Conservation (phyloP, 2,113 vertebrate genomes). For the Axis porcinus region DNA sequence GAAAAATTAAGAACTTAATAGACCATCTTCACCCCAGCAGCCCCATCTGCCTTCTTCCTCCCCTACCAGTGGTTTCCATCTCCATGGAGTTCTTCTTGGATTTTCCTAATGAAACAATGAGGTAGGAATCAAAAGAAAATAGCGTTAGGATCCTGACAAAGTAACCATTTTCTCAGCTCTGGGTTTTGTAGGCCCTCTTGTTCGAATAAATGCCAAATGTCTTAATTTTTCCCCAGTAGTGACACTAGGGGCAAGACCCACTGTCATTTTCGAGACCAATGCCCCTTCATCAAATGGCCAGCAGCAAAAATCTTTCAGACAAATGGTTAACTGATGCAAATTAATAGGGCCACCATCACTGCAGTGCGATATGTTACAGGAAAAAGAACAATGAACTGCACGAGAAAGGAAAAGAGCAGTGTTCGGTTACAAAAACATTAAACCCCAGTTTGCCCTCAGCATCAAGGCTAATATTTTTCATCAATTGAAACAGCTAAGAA, state of each 20-base stretch:
- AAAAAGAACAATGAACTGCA: slow-evolving; percentile 25
- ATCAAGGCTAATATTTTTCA: neutral
- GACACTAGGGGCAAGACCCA: slow-evolving; percentile 7
- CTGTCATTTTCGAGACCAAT: neutral
- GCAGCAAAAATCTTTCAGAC: slow-evolving; percentile 18
- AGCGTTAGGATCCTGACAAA: neutral
- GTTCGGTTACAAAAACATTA: neutral
- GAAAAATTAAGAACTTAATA: neutral
- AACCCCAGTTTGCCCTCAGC: neutral
- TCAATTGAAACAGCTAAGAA: neutral
- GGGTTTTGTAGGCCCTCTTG: slow-evolving; percentile 67
- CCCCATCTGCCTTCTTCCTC: neutral
- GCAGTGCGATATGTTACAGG: neutral
- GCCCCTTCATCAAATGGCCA: slow-evolving; percentile 15
- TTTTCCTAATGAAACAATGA: slow-evolving; percentile 21
- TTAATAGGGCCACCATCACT: neutral
- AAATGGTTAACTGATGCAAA: slow-evolving; percentile 15
- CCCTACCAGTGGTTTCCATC: neutral
- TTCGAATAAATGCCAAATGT: slow-evolving; percentile 5
- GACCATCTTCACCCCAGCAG: neutral
- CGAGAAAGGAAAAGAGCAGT: neutral
- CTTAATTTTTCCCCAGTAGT: neutral
- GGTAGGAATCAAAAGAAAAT: neutral
- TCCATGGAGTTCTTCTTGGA: neutral
- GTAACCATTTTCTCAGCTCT: slow-evolving; percentile 59